These are phyloP conservation scores for Beaufortia kweichowensis DNA, from an alignment of 2,113 vertebrate species.

Conservation along the genomic window DNA sequence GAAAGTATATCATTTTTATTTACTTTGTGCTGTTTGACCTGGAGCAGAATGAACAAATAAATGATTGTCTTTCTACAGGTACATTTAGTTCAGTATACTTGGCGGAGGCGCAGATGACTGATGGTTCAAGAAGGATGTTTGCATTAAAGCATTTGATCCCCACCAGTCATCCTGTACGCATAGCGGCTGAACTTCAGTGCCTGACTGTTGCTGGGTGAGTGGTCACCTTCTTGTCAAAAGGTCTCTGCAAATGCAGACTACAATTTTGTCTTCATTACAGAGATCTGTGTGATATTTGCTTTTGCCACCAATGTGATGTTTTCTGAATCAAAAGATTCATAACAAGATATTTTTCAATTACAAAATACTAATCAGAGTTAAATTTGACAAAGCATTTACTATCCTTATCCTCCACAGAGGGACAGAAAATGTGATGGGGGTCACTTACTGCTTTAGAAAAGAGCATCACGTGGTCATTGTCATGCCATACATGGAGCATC, in stretches of 20 bases:
- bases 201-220: conserved; percentile 89
- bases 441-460: conserved; percentile 93
- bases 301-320: background rate
- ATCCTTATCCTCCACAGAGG: conserved; percentile 77
- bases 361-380: background rate
- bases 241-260: too few relatives aligned
- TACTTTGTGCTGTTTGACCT: background rate
- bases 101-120: conserved; percentile 82
- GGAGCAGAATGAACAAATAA: conserved; percentile 22
- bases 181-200: conserved; percentile 97
- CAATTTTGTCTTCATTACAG: too few relatives aligned
- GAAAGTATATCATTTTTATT: background rate
- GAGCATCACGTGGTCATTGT: conserved; percentile 95
- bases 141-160: conserved; percentile 96
- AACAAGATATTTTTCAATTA: background rate
- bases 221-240: background rate
- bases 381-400: background rate
- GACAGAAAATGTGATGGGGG: conserved; percentile 94
- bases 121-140: conserved; percentile 84
- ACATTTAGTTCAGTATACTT: conserved; percentile 98
- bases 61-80: conserved; percentile 71
- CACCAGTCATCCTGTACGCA: conserved; percentile 92
- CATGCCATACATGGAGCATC: conserved; percentile 96
- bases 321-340: background rate
- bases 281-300: too few relatives aligned